Evolutionary conservation across 2,797 vertebrate genomes (phyloP), one percentile per base, ranked within the genome.

Genomic region (Monodelphis domestica): DNA sequence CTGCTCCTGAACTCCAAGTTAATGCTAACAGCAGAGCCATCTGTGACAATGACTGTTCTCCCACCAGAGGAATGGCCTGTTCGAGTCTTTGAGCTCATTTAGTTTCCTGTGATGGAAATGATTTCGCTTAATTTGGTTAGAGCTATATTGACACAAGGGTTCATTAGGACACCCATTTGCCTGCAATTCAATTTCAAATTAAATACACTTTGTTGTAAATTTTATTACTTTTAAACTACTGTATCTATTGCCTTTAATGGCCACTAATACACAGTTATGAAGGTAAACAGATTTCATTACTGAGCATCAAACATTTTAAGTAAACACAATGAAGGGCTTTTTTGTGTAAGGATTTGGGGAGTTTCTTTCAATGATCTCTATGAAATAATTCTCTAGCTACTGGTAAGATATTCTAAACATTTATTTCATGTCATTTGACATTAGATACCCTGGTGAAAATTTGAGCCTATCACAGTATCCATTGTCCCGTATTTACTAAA

Each of bases 221-320:
- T 98, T 98, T 98, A 98, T 98, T 98, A 98, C 98, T 98, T 98
- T 98, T 98, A 98, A 98, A 98, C 98, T 98, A 98, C 98, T 98
- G 98, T 98, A 98, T 98, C 98, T 98, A 97, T 98, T 98, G 97
- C 97, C 97, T 98, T 98, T 98, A 98, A 98, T 98, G 98, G 97
- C 95, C 95, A 55, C 96, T 98, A 98, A 98, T 98, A 98, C 96
- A 98, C 97, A 98, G 98, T 98, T 98, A 98, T 98, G 97, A 98
- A 98, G 98, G 98, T 98, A 98, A 98, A 98, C 97, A 98, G 98
- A 97, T 98, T 98, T 97, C 98, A 98, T 98, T 98, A 98, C 97
- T 96, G 97, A 98, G 97, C 96, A 98, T 97, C 97, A 97, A 98
- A 97, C 95, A 97, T 95, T 96, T 88, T 97, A 97, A 97, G 94